Base-by-base conservation (phyloP, 2,888 invertebrate species). In the Sinodicranocentrus sp. region DNA sequence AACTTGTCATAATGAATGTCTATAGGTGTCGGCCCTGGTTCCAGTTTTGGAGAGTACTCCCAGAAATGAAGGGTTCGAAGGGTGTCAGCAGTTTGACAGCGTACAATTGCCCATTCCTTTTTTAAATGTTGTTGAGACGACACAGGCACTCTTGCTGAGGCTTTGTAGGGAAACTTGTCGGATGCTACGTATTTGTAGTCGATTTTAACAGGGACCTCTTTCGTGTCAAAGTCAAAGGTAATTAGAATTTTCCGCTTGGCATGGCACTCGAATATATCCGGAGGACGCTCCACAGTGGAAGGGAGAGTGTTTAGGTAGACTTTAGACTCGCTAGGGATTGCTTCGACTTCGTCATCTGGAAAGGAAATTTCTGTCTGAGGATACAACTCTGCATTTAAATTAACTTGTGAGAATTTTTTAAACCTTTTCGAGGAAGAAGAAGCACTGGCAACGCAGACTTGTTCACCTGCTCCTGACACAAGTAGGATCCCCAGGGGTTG, bases 151-250 rank as follows among this genome's bases (percentile, higher is more conserved):
- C 67, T 82, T 3, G 82, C 85, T 1, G 77, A 28, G 23, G 85
- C 85, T 73, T 77, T 85, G 26, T 73, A 85, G 3, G 85, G 85
- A 68, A 82, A 85, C 43, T 73, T 68, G 25, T 82, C 82, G 15
- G 63, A 10, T 0, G 52, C 72, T 5, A 72, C 79, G n/a, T 52
- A 79, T 26, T 79, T 79, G 65, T 79, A 79, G 2, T 79, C 79
- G 65, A 79, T 72, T 25, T 79, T 72, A 19, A 79, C 79, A 0
- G 79, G 79, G 15, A 72, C 63, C 33, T 79, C 79, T 43, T 72
- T 79, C n/a, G 79, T 79, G 43, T 79, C 79, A 54, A 79, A 79
- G 61, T 79, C 79, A 72, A 79, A 79, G 8, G 79, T 54, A 23
- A 85, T 65, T 2, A 72, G 3, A 23, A 82, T 77, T 54, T 82